Percentiles rank a stretch among this genome's conserved stretches.
phyloP scores from a whole-genome alignment of 1,140 invertebrate species.

The Choristoneura fumiferana region DNA sequence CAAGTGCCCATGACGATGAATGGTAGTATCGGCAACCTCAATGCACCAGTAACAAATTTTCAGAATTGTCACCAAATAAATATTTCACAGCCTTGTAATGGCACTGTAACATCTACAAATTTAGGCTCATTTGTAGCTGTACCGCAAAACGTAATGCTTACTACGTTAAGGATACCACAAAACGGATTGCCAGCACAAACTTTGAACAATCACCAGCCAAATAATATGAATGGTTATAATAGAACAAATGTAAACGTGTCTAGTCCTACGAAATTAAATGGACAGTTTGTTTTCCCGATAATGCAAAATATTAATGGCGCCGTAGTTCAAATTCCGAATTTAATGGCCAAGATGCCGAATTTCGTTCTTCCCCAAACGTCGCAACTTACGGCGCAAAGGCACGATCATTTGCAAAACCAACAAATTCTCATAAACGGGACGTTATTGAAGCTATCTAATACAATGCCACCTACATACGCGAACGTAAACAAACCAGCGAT shows the following conservation, averaged over 20 bases:
- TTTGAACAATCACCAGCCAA: slow-evolving; percentile 44
- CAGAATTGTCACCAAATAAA: slow-evolving; percentile 69
- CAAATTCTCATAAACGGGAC: slow-evolving; percentile 76
- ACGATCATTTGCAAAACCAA: slow-evolving; percentile 66
- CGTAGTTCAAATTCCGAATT: slow-evolving; percentile 74
- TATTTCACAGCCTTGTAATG: slow-evolving; percentile 59
- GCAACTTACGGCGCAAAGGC: slow-evolving; percentile 55
- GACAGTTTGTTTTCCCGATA: slow-evolving; percentile 72
- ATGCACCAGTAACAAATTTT: slow-evolving; percentile 60
- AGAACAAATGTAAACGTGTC: slow-evolving; percentile 66
- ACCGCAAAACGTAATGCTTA: slow-evolving; percentile 75
- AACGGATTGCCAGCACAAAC: slow-evolving; percentile 62
- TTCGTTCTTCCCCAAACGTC: slow-evolving; percentile 66
- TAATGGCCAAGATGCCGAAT: slow-evolving; percentile 74
- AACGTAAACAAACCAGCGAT: slow-evolving; percentile 52
- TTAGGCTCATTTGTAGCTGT: slow-evolving; percentile 65
- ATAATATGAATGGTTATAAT: slow-evolving; percentile 59
- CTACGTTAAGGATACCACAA: slow-evolving; percentile 75
- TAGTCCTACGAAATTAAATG: slow-evolving; percentile 72
- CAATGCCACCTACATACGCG: slow-evolving; percentile 52
- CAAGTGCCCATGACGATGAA: slow-evolving; percentile 68
- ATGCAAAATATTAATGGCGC: slow-evolving; percentile 75
- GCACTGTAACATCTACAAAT: slow-evolving; percentile 58
- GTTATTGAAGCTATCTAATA: slow-evolving; percentile 69
- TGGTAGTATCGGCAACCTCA: slow-evolving; percentile 54